Percentiles rank a stretch among this genome's conserved stretches.
Evolutionary conservation across 2,113 vertebrate species (phyloP).

Genomic region (Sprattus sprattus): DNA sequence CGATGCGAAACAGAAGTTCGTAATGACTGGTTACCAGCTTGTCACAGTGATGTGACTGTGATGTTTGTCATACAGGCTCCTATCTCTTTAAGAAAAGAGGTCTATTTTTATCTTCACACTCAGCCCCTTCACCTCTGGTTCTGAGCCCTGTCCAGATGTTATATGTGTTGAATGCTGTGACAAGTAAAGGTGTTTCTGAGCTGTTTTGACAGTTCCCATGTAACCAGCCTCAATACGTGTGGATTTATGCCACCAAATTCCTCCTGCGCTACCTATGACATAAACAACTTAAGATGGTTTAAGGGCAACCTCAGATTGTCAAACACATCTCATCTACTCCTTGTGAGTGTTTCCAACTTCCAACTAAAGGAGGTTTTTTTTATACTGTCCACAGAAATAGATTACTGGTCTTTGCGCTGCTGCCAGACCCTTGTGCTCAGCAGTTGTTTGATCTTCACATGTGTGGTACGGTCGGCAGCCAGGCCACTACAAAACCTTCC

Average conservation of each 20-base stretch:
- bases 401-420: background rate
- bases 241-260: background rate
- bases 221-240: background rate
- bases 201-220: background rate
- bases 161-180: background rate
- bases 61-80: background rate
- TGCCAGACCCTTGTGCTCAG: background rate
- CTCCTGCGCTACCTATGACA: background rate
- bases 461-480: slow-evolving; percentile 49
- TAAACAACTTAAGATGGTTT: background rate
- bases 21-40: background rate
- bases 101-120: background rate
- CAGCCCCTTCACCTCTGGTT: background rate
- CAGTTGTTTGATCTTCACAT: slow-evolving; percentile 38
- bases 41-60: background rate
- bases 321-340: background rate
- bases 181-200: background rate
- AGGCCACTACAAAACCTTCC: slow-evolving; percentile 61
- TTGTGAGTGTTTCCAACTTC: background rate
- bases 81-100: background rate
- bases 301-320: background rate
- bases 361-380: background rate
- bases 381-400: background rate
- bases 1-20: background rate
- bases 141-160: background rate